Base-by-base conservation (phyloP, 1,140 invertebrate genomes). In the Chlorops oryzae region DNA sequence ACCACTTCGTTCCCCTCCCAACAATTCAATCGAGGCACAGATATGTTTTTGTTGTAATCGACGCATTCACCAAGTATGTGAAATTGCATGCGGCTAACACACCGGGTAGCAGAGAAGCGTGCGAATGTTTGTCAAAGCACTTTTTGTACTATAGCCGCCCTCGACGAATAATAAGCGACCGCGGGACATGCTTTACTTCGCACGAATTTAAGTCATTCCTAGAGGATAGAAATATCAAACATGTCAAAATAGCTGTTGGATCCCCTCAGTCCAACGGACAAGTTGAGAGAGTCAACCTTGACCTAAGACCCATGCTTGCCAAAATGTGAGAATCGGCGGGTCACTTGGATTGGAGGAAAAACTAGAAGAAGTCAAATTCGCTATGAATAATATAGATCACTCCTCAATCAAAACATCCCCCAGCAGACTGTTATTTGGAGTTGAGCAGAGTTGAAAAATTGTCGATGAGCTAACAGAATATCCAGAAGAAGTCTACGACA, bases 161-260 rank as follows among this genome's bases (percentile, higher is more conserved):
- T 5, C 40, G 35, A 37, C 35, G 35, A 22, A 47, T 66, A 15
- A 55, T 64, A 5, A 54, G 53, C 6, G 59, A 64, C 51, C 47
- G 60, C 37, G 61, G 59, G 28, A 55, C 54, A 12, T 38, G 28
- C 43, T 66, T 63, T 43, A 62, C 51, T 13, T 62, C 59, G 18
- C n/a, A 37, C 2, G 55, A 59, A 18, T 61, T 61, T 50, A 27
- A 42, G n/a, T 39, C 51, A 10, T 58, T 53, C 41, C 9, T 53
- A 3, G 13, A n/a, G n/a, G n/a, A n/a, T n/a, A n/a, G n/a, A n/a
- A 48, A 3, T 50, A n/a, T n/a, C n/a, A n/a, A n/a, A n/a, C n/a
- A 56, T 34, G 20, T 49, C 7, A 32, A 44, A 21, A 47, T 50
- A 3, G 46, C 51, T 5, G 47, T 44, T 3, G 43, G 12, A 3